A percentile compares a stretch with the other conserved stretches of the same genome.
These are phyloP conservation scores for Galerucella calmariensis DNA, from an alignment of 2,888 invertebrate species.

Conservation along the genomic window DNA sequence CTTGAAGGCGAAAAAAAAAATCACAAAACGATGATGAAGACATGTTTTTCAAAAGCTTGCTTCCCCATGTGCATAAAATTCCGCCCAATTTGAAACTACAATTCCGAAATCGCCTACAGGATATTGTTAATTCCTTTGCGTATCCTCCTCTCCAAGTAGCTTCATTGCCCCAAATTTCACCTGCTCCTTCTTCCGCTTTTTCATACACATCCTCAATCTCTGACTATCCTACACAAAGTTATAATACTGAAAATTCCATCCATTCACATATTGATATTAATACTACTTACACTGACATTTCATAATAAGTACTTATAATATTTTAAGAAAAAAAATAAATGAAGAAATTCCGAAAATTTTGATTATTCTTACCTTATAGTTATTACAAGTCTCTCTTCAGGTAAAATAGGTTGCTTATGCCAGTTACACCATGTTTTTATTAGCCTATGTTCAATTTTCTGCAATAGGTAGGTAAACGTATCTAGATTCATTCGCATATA, in stretches of 20 bases:
- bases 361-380: neutral
- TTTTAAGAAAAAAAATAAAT: too few species aligned
- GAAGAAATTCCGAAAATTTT: neutral
- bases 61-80: constrained; percentile 5
- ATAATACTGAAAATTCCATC: neutral
- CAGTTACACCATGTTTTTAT: neutral
- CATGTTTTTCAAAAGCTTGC: neutral
- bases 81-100: neutral
- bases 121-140: neutral
- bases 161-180: neutral
- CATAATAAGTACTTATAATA: neutral
- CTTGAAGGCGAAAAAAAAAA: neutral
- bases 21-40: neutral
- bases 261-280: neutral
- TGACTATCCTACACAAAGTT: neutral
- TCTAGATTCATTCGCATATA: too few species aligned
- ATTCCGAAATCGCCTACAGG: neutral
- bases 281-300: neutral
- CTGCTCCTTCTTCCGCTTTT: neutral
- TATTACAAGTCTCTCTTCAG: neutral
- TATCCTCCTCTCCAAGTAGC: neutral
- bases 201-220: neutral
- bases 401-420: too few species aligned
- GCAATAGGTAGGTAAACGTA: too few species aligned
- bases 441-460: neutral